These are phyloP conservation scores for Oscheius sp. DNA, from an alignment of 2,888 invertebrate species.

Conservation along the genomic window DNA sequence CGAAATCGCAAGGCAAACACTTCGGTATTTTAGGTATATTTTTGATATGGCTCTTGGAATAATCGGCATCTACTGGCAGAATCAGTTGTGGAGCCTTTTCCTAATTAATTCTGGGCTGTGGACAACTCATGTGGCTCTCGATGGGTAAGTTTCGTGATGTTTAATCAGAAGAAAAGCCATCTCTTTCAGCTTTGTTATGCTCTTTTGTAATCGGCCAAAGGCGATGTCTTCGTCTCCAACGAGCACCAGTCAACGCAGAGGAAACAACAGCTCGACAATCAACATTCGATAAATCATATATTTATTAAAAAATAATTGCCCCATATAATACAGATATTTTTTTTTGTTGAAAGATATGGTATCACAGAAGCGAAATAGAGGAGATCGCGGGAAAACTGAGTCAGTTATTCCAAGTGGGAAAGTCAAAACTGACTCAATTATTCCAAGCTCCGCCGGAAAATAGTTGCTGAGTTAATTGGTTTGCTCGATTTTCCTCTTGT, in stretches of 20 bases:
- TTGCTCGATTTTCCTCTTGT: slow-evolving; percentile 1
- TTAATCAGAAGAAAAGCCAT: background rate
- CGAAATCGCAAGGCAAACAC: no score
- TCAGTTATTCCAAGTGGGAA: no score
- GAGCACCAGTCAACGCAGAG: background rate
- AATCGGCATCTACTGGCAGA: background rate
- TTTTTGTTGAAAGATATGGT: no score
- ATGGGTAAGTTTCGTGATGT: slow-evolving; percentile 5
- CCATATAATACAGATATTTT: background rate
- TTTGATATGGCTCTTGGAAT: slow-evolving; percentile 1
- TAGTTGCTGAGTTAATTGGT: background rate
- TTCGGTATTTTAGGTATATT: no score
- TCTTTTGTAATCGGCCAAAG: background rate
- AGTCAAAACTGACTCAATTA: background rate
- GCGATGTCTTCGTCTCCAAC: background rate
- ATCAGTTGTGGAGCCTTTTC: background rate
- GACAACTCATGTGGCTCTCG: background rate
- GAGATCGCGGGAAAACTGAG: no score
- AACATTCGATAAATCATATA: no score
- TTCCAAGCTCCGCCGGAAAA: slow-evolving; percentile 7
- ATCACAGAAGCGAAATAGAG: no score
- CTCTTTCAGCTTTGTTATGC: background rate
- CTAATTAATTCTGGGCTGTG: background rate
- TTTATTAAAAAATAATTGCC: background rate
- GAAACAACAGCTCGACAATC: background rate